Evolutionary conservation across 2,888 invertebrate species (phyloP), one percentile per base, ranked within the genome.

Genomic region (Latheticus oryzae): DNA sequence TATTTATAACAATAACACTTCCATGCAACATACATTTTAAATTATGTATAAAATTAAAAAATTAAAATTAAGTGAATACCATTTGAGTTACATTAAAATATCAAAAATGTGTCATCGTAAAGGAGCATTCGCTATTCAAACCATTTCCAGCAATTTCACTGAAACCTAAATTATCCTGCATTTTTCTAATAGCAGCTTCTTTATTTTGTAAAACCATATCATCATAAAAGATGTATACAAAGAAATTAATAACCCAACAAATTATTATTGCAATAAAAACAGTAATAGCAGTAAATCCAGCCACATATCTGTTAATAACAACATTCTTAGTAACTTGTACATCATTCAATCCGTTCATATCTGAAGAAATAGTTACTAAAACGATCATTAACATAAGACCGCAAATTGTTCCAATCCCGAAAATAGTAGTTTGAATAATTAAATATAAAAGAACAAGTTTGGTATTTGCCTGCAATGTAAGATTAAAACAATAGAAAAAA

Each of bases 311-410:
- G 7, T 32, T 16, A 7, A 3, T 16, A 4, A 32, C 32, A 13
- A 32, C n/a, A 5, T 5, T 32, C n/a, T 2, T 4, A 7, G 15
- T 16, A 32, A 32, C 16, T 13, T 32, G n/a, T 2, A 32, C 32
- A 11, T 32, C 3, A 15, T 3, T 32, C 7, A 7, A 16, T 1
- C 13, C 32, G 32, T 2, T 2, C 4, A 32, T 13, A 5, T 13
- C 9, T 7, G 32, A 32, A 2, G 32, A 32, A n/a, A 32, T 16
- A n/a, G 32, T 32, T 3, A 32, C 32, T n/a, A 32, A 32, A 7
- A 32, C 15, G 13, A 32, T 32, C 32, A 32, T 32, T n/a, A 32
- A 32, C 12, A 32, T 5, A 2, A 32, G 13, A 4, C 32, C 32
- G 7, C 32, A 32, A 13, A 32, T 32, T 4, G 32, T 32, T 4